Base-by-base conservation (phyloP, 2,113 vertebrate species). In the Lepus europaeus region DNA sequence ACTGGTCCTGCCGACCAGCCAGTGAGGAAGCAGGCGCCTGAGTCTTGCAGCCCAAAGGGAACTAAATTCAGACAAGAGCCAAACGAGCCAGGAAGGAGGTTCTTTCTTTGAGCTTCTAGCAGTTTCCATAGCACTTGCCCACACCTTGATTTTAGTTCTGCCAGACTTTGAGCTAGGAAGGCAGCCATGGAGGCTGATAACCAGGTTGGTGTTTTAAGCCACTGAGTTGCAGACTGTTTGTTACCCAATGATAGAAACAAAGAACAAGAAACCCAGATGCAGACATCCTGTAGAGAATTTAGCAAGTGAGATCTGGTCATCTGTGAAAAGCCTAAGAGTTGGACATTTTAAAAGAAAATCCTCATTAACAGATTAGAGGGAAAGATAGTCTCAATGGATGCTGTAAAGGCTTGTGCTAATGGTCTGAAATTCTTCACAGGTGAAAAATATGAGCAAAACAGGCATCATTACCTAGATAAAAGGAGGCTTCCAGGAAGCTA, bases 361-460 rank as follows among this genome's bases (percentile, higher is more conserved):
- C 23, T 17, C 5, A 23, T 22, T 33, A 72, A 36, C 45, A 66
- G 29, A 66, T 13, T 59, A 17, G 33, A 92, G 63, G 53, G 69
- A 69, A 82, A 78, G 68, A 73, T 86, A 77, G 25, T 86, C 49
- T 39, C 29, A 63, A 2, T 13, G 12, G 25, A 63, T 91, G 39
- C 36, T 59, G 3, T 56, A 31, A 72, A 78, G 59, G n/a, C 33
- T 80, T 94, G 20, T 85, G 53, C 23, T 49, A 59, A 93, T 64
- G 56, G 63, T 86, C n/a, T 77, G 49, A 77, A 77, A 53, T 80
- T 85, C 53, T 53, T 94, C 87, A 33, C 76, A 29, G 77, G 19
- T 77, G 45, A 13, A 36, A 61, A 69, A 23, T 82, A 82, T 13
- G 39, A 94, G 73, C 20, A 63, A 64, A 84, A 74, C 23, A 49